phyloP scores from a whole-genome alignment of 2,113 vertebrate genomes.

The Zootoca vivipara region DNA sequence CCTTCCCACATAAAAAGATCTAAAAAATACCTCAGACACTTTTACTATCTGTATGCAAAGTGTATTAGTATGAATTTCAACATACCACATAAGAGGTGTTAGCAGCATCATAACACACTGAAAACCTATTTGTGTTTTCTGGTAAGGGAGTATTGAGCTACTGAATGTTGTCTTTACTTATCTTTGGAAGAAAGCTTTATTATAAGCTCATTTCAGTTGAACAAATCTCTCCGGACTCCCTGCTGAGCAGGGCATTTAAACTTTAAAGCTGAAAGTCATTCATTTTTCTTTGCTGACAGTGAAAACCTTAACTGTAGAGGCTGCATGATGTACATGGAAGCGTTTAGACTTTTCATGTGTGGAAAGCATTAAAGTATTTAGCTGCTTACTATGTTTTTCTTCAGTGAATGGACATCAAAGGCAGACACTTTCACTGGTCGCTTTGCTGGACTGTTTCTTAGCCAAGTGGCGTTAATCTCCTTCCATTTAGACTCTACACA shows the following conservation, averaged over 20 bases:
- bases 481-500: conserved; percentile 50
- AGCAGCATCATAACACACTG: conserved; percentile 45
- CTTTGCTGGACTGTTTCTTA: conserved; percentile 52
- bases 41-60: conserved; percentile 4
- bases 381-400: conserved; percentile 54
- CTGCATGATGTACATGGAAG: conserved; percentile 51
- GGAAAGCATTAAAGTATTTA: conserved; percentile 65
- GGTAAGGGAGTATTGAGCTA: conserved; percentile 56
- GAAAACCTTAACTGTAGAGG: conserved; percentile 52
- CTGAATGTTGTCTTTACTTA: conserved; percentile 72
- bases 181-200: conserved; percentile 78
- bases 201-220: conserved; percentile 79
- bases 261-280: conserved; percentile 74
- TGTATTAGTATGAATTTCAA: conserved; percentile 56
- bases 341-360: conserved; percentile 47
- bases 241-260: conserved; percentile 76
- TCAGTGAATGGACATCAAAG: conserved; percentile 64
- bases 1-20: background rate
- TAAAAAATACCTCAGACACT: background rate
- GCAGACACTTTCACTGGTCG: conserved; percentile 48
- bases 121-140: conserved; percentile 71
- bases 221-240: conserved; percentile 75
- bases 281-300: conserved; percentile 66
- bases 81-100: conserved; percentile 42
- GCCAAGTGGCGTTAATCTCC: conserved; percentile 14